These are phyloP conservation scores for Styela clava DNA, from an alignment of 23 tunicate species.

Conservation along the genomic window DNA sequence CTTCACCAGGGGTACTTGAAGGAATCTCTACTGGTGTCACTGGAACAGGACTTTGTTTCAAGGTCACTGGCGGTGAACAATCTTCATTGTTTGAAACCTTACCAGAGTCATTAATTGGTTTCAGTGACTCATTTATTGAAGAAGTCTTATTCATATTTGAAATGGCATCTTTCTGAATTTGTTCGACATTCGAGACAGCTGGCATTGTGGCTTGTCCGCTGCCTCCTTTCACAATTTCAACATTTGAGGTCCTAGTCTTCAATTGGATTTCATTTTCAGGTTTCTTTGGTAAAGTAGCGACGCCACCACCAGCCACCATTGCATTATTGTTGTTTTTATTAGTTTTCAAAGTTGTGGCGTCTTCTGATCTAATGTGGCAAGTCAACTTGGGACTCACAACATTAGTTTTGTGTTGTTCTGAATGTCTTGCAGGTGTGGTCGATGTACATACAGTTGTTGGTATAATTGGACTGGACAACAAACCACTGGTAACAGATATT, in stretches of 20 bases:
- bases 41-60: no score
- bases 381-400: neutral
- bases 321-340: neutral
- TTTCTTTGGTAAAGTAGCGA: neutral
- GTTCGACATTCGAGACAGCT: no score
- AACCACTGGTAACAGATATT: conserved; percentile 16
- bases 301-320: neutral
- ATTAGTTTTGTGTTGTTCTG: neutral
- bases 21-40: no score
- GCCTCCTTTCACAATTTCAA: neutral
- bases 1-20: no score
- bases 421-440: conserved; percentile 3
- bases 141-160: no score
- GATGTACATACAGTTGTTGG: conserved; percentile 24
- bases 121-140: no score
- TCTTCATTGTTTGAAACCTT: no score
- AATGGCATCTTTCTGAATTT: no score
- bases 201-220: neutral
- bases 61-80: no score
- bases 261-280: neutral
- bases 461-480: conserved; percentile 1
- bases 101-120: no score
- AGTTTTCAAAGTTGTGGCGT: neutral
- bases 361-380: neutral
- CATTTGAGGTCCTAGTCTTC: neutral